Evolutionary conservation across 2,888 invertebrate genomes (phyloP).

Genomic region (Rotaria socialis): DNA sequence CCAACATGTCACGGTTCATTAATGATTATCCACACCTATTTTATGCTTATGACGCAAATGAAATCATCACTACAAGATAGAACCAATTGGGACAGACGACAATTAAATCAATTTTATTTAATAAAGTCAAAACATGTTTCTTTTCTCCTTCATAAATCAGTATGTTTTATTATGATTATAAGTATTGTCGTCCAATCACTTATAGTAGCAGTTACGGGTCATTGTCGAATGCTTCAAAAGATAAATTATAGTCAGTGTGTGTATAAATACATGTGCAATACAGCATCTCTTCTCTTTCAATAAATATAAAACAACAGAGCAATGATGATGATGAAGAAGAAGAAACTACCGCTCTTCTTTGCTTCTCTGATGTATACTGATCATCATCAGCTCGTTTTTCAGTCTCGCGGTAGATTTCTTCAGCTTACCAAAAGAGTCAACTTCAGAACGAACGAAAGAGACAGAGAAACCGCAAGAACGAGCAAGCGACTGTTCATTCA

Average conservation of each 20-base stretch:
- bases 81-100: neutral
- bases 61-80: neutral
- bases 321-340: neutral
- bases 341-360: constrained; percentile 22
- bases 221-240: neutral
- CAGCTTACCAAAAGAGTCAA: neutral
- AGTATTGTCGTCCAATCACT: neutral
- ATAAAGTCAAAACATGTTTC: neutral
- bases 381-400: constrained; percentile 26
- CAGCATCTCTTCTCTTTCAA: neutral
- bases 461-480: neutral
- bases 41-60: neutral
- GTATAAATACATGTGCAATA: neutral
- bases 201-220: neutral
- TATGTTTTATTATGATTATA: neutral
- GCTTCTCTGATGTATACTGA: constrained; percentile 1
- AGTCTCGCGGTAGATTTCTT: constrained; percentile 13
- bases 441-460: constrained; percentile 1
- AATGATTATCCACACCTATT: neutral
- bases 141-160: neutral
- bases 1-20: neutral
- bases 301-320: neutral
- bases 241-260: neutral
- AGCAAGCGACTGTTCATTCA: neutral
- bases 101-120: neutral